Conservation (phyloP, 2,888 invertebrate genomes). For the Eupithecia insigniata region DNA sequence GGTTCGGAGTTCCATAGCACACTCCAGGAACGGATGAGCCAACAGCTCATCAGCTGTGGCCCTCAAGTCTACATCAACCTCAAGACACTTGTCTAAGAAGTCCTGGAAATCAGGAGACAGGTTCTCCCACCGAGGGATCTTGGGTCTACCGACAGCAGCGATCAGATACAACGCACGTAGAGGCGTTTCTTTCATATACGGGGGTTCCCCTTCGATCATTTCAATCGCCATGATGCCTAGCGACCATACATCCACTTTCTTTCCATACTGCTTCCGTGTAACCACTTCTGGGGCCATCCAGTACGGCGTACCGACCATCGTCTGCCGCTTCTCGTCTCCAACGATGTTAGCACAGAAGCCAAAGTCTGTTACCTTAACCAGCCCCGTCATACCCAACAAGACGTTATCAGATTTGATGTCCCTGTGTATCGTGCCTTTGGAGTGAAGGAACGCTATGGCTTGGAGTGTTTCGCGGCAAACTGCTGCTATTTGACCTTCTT, state of each 20-base stretch:
- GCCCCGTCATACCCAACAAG: constrained; percentile 95
- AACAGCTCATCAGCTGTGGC: constrained; percentile 91
- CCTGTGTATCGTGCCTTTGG: constrained; percentile 95
- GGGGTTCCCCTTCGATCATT: constrained; percentile 97
- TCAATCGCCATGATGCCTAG: constrained; percentile 99
- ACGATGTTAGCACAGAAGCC: constrained; percentile 99
- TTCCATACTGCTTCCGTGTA: constrained; percentile 96
- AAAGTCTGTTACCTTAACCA: constrained; percentile 97
- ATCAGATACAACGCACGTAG: constrained; percentile 96
- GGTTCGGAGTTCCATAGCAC: constrained; percentile 91
- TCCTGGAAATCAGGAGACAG: constrained; percentile 91
- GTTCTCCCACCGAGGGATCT: constrained; percentile 92
- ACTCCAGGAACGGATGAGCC: constrained; percentile 90
- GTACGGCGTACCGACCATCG: constrained; percentile 99
- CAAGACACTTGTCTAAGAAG: constrained; percentile 94
- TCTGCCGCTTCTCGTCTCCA: constrained; percentile 97
- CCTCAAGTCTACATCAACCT: constrained; percentile 91
- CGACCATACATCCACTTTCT: constrained; percentile 97
- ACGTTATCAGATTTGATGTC: constrained; percentile 99
- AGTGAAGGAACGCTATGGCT: constrained; percentile 95
- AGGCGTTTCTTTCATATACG: constrained; percentile 97
- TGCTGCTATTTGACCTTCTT: constrained; percentile 97
- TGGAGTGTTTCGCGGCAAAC: constrained; percentile 93
- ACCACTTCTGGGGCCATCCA: constrained; percentile 99
- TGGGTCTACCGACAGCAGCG: constrained; percentile 97